phyloP scores from a whole-genome alignment of 2,113 vertebrate genomes.

The Ciconia boyciana region DNA sequence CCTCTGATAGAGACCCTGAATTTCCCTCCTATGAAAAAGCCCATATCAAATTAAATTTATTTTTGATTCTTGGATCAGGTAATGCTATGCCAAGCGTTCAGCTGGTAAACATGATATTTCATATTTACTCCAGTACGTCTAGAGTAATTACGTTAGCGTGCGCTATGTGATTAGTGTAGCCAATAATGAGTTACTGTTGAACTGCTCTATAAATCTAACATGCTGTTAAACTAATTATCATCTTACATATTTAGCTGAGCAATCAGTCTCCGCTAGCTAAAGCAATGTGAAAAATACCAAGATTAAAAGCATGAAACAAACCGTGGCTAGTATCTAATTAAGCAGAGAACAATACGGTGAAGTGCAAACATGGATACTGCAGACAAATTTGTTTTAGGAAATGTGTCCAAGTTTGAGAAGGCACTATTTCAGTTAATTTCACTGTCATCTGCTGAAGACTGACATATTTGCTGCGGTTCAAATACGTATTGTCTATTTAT shows the following conservation, averaged over 20 bases:
- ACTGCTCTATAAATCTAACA: not conserved
- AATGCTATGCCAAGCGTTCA: not conserved
- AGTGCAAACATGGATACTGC: not conserved
- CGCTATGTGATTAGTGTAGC: not conserved
- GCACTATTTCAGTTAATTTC: not conserved
- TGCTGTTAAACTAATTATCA: not conserved
- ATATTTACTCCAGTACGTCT: not conserved
- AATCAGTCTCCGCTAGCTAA: not conserved
- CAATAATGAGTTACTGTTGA: not conserved
- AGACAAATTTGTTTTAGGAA: not conserved
- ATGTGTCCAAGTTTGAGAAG: not conserved
- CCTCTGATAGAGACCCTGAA: not conserved
- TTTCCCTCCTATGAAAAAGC: not conserved
- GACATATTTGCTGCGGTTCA: not conserved
- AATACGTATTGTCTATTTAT: not conserved
- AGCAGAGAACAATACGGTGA: not conserved
- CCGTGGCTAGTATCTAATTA: not conserved
- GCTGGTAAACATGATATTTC: not conserved
- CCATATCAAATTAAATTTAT: not conserved
- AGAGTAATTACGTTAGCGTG: not conserved
- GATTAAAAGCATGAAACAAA: not conserved
- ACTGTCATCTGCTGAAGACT: not conserved
- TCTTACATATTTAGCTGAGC: not conserved
- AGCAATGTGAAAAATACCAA: not conserved
- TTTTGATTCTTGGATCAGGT: not conserved